Evolutionary conservation across 1,140 invertebrate genomes (phyloP).

Genomic region (Trachymyrmex septentrionalis): DNA sequence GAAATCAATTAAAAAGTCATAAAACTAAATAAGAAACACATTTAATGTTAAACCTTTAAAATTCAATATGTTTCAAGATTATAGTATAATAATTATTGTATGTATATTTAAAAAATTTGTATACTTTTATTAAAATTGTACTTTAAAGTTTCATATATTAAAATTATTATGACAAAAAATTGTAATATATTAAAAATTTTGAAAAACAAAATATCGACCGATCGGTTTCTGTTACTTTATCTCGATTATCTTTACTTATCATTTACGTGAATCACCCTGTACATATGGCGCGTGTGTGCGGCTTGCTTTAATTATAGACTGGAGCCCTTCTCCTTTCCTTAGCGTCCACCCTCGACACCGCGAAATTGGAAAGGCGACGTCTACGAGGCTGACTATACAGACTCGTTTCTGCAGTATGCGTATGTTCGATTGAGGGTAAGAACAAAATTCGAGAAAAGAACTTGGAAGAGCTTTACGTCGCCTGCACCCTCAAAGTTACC

Average conservation of each 20-base stretch:
- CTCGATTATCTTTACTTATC: conserved; percentile 39
- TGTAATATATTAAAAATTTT: neutral
- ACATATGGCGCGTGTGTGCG: conserved; percentile 33
- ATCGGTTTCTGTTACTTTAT: neutral
- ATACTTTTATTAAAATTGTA: neutral
- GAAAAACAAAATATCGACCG: neutral
- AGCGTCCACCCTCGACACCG: conserved; percentile 74
- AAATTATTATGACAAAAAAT: neutral
- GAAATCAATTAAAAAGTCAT: neutral
- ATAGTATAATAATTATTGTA: neutral
- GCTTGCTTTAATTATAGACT: conserved; percentile 81
- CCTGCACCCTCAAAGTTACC: neutral
- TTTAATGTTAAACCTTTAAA: neutral
- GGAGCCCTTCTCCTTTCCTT: conserved; percentile 71
- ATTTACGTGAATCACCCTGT: conserved; percentile 13
- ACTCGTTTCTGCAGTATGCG: conserved; percentile 51
- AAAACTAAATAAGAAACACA: neutral
- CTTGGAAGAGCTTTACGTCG: conserved; percentile 19
- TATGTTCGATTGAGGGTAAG: conserved; percentile 36
- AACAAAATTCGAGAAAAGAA: conserved; percentile 18
- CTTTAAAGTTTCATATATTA: neutral
- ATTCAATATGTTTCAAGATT: neutral
- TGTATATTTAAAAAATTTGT: neutral
- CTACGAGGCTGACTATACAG: conserved; percentile 34
- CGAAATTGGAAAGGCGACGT: conserved; percentile 75